Percentiles rank a stretch among this genome's conserved stretches.
phyloP scores from a whole-genome alignment of 2,888 invertebrate genomes.

The Hyposoter dolosus region DNA sequence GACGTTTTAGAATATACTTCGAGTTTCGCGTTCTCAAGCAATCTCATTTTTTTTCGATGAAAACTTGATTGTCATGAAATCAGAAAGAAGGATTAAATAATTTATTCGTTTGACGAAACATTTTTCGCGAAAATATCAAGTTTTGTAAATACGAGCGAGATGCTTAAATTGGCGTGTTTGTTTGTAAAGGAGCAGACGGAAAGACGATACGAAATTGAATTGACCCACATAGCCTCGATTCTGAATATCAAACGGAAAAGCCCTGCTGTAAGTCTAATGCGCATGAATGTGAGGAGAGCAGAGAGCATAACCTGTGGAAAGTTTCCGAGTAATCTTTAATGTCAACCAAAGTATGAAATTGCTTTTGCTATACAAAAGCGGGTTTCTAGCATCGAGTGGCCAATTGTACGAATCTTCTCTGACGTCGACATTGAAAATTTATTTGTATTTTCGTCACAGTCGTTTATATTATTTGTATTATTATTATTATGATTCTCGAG shows the following conservation, averaged over 20 bases:
- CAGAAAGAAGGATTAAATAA: neutral
- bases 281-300: constrained; percentile 15
- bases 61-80: too few relatives aligned
- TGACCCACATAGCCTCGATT: constrained; percentile 52
- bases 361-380: constrained; percentile 1
- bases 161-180: too few relatives aligned
- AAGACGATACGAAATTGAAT: constrained; percentile 48
- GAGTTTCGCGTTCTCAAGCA: too few relatives aligned
- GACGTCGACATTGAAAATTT: constrained; percentile 2
- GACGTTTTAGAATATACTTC: constrained; percentile 4
- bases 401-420: constrained; percentile 6
- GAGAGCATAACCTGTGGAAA: constrained; percentile 5
- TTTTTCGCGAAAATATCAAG: too few relatives aligned
- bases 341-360: constrained; percentile 22
- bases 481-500: too few relatives aligned
- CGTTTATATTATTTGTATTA: too few relatives aligned
- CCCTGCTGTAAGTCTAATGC: constrained; percentile 48
- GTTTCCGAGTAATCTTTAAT: constrained; percentile 34
- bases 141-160: too few relatives aligned
- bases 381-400: neutral
- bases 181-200: neutral
- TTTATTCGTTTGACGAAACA: neutral
- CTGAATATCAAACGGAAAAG: constrained; percentile 62
- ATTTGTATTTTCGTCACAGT: too few relatives aligned
- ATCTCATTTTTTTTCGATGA: too few relatives aligned